Conservation (phyloP, 2,888 invertebrate species). For the Lasioglossum marginatum region DNA sequence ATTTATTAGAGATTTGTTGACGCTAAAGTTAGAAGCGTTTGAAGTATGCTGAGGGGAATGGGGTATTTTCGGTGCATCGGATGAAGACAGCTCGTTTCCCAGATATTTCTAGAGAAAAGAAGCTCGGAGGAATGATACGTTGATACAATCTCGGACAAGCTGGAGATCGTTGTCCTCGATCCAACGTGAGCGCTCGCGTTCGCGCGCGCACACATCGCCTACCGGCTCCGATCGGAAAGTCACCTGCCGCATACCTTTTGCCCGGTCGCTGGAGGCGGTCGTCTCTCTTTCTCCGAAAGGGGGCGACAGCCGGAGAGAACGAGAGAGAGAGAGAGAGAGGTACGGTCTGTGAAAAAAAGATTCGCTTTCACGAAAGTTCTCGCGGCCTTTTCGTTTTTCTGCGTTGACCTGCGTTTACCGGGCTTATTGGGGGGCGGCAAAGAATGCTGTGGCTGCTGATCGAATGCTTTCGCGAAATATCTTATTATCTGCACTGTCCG, state of each 20-base stretch:
- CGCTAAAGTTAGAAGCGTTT: not conserved
- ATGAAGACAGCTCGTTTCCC: not conserved
- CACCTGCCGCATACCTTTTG: slow-evolving; percentile 70
- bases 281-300: slow-evolving; percentile 18
- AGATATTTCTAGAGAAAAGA: not conserved
- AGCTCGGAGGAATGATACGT: not conserved
- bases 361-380: slow-evolving; percentile 75
- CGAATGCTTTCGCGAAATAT: not conserved
- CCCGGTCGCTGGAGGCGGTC: slow-evolving; percentile 51
- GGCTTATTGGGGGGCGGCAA: not conserved
- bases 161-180: slow-evolving; percentile 69
- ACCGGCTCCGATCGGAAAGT: slow-evolving; percentile 59
- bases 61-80: not conserved
- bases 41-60: not conserved
- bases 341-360: slow-evolving; percentile 63
- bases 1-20: not conserved
- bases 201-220: slow-evolving; percentile 30
- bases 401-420: slow-evolving; percentile 6
- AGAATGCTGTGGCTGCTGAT: not conserved
- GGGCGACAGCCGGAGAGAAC: not conserved
- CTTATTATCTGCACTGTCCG: not conserved
- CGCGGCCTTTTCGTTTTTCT: slow-evolving; percentile 56
- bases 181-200: slow-evolving; percentile 21
- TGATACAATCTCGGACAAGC: slow-evolving; percentile 40
- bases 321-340: not conserved